Percentiles rank a stretch among this genome's conserved stretches.
Conservation (phyloP, 2,888 invertebrate genomes). For the Pemphredon lugubris region DNA sequence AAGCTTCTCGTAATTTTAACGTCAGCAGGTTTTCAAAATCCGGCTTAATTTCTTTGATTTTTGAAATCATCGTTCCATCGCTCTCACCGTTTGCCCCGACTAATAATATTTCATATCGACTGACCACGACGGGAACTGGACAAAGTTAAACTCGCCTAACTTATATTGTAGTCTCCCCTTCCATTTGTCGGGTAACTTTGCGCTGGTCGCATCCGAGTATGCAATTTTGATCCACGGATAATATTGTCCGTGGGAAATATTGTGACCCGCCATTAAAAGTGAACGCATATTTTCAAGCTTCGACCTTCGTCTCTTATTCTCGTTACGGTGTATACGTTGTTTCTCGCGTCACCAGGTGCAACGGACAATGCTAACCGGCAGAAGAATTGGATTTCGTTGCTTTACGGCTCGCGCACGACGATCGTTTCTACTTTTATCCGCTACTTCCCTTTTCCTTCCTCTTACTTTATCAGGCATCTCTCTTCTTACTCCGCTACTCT, state of each 20-base stretch:
- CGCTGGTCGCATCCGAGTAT: neutral
- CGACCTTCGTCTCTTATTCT: neutral
- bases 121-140: conserved; percentile 9
- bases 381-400: conserved; percentile 73
- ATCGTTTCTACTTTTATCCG: conserved; percentile 51
- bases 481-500: conserved; percentile 5
- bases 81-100: neutral
- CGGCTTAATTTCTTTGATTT: too few species aligned
- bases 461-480: conserved; percentile 8
- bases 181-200: conserved; percentile 5
- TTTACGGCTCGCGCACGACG: conserved; percentile 51
- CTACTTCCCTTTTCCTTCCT: conserved; percentile 20
- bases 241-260: neutral
- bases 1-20: too few species aligned
- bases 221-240: conserved; percentile 12
- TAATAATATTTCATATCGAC: neutral
- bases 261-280: neutral
- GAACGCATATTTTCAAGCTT: conserved; percentile 5
- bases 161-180: conserved; percentile 3
- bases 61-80: neutral
- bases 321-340: conserved; percentile 26
- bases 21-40: too few species aligned
- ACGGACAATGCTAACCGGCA: conserved; percentile 69
- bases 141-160: conserved; percentile 15
- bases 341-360: conserved; percentile 65